These are phyloP conservation scores for Pterocles orientalis DNA, from an alignment of 2,113 vertebrate species.

Conservation along the genomic window DNA sequence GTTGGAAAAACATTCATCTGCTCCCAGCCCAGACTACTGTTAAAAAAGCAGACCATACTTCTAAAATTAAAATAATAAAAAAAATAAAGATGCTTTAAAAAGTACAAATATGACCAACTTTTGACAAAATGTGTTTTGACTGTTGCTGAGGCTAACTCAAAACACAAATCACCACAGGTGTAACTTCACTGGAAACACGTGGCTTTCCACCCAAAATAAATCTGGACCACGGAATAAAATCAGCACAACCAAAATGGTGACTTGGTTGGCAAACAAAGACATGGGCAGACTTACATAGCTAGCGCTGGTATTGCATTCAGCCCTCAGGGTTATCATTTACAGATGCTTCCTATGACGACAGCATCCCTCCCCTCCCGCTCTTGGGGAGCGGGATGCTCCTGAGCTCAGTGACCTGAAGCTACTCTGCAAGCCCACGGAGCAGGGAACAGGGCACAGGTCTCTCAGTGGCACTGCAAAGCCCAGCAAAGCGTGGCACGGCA, in stretches of 20 bases:
- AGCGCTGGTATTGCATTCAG: neutral
- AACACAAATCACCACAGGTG: neutral
- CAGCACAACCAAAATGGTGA: neutral
- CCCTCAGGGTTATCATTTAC: neutral
- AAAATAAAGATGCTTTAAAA: neutral
- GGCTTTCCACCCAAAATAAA: neutral
- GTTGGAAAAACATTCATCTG: neutral
- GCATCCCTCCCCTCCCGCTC: neutral
- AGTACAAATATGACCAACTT: neutral
- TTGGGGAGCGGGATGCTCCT: neutral
- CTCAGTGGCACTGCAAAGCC: neutral
- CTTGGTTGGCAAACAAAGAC: neutral
- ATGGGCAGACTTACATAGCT: neutral
- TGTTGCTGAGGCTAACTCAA: neutral
- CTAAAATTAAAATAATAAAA: neutral
- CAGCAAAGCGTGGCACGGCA: accelerated
- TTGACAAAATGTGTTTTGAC: neutral
- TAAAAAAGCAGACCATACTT: neutral
- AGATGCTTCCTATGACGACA: neutral
- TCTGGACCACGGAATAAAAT: neutral
- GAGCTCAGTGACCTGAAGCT: accelerated
- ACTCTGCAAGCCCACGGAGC: accelerated
- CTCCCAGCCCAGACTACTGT: neutral
- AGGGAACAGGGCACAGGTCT: neutral
- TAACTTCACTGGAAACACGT: neutral